Evolutionary conservation across 1,140 invertebrate genomes (phyloP).

Genomic region (Telenomus remus): DNA sequence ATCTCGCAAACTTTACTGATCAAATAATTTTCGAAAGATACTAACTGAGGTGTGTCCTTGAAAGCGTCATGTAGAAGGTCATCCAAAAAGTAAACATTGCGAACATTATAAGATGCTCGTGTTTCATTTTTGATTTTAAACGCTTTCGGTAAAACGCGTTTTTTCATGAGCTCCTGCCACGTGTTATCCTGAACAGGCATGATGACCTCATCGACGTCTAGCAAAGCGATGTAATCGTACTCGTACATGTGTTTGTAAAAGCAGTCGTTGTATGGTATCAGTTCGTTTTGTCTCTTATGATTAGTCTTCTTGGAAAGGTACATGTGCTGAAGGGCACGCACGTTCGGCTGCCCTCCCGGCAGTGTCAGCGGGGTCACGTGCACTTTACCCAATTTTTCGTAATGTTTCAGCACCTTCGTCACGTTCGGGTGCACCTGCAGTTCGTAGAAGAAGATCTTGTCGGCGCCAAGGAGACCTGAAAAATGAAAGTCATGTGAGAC

Average conservation of each 20-base stretch:
- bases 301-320: constrained; percentile 93
- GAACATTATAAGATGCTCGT: constrained; percentile 90
- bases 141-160: constrained; percentile 82
- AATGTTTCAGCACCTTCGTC: constrained; percentile 89
- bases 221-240: constrained; percentile 91
- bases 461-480: constrained; percentile 85
- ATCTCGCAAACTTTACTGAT: no score
- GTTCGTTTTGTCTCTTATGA: constrained; percentile 94
- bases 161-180: constrained; percentile 87
- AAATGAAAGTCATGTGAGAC: not conserved
- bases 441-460: constrained; percentile 95
- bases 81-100: constrained; percentile 96
- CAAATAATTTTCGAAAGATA: no score
- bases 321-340: constrained; percentile 90
- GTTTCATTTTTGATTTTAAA: constrained; percentile 83
- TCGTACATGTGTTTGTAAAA: constrained; percentile 94
- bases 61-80: constrained; percentile 89
- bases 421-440: constrained; percentile 94
- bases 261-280: constrained; percentile 98
- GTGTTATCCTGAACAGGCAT: constrained; percentile 87
- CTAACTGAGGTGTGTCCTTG: constrained; percentile 84
- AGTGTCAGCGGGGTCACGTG: constrained; percentile 91
- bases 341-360: constrained; percentile 93
- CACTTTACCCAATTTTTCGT: constrained; percentile 84
- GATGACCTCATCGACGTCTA: constrained; percentile 96